phyloP scores from a whole-genome alignment of 2,888 invertebrate genomes.

The Megastigmus dorsalis region DNA sequence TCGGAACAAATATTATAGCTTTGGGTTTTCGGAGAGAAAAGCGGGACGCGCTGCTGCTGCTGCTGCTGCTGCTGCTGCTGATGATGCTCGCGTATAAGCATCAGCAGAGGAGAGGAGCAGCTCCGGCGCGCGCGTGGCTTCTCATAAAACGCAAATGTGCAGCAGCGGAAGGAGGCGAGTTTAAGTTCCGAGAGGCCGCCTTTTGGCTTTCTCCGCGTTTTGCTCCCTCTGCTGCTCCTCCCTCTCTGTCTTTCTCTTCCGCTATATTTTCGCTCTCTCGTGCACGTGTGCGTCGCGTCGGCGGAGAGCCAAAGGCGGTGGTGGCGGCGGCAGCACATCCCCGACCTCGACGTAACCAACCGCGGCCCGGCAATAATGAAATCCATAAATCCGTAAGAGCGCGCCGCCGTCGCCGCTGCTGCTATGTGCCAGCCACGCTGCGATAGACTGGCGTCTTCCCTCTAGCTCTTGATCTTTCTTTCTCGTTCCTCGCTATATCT shows the following conservation, averaged over 20 bases:
- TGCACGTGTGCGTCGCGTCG: slow-evolving; percentile 49
- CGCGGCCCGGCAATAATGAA: slow-evolving; percentile 81
- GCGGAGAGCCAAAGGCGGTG: no score
- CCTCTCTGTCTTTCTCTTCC: slow-evolving; percentile 23
- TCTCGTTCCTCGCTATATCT: background rate
- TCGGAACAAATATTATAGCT: slow-evolving; percentile 20
- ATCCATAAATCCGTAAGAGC: slow-evolving; percentile 81
- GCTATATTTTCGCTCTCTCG: slow-evolving; percentile 47
- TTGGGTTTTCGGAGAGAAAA: background rate
- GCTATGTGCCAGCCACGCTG: background rate
- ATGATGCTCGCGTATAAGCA: no score
- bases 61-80: no score
- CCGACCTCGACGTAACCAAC: slow-evolving; percentile 76
- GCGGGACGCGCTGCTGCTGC: slow-evolving; percentile 55
- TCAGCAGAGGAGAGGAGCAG: no score
- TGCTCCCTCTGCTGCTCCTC: slow-evolving; percentile 43
- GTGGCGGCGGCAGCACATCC: slow-evolving; percentile 50
- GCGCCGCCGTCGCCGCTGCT: background rate
- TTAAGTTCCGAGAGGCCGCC: slow-evolving; percentile 67
- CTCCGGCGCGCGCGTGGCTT: slow-evolving; percentile 6
- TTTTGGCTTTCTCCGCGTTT: slow-evolving; percentile 30
- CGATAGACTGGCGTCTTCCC: background rate
- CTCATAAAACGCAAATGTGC: slow-evolving; percentile 73
- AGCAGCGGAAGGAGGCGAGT: slow-evolving; percentile 59
- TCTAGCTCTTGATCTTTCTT: background rate